Evolutionary conservation across 2,888 invertebrate species (phyloP), one percentile per base, ranked within the genome.

Genomic region (Bugulina stolonifera): DNA sequence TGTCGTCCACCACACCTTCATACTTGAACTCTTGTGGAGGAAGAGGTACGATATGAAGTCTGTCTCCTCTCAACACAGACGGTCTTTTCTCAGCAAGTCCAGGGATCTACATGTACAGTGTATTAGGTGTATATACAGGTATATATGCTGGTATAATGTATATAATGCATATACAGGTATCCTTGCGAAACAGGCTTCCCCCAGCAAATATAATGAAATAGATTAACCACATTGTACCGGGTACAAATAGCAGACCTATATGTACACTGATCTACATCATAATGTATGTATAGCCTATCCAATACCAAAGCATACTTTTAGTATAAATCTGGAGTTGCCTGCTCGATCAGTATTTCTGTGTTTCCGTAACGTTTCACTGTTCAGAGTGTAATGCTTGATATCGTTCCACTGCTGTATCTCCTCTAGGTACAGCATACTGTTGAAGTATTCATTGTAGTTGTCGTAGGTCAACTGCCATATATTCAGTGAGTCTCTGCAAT

Each of bases 381-480:
- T 76, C 77, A 81, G 78, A 73, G 80, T 80, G 71, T 81, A 92
- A 72, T 86, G 86, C 73, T 89, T 87, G 77, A 93, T 89, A 74
- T 86, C 86, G 3, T 91, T 83, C 72, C 88, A 87, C 76, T 87
- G 85, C 78, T 90, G 89, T 72, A 94, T 89, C 86, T 95, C 94
- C 83, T 94, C 94, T 76, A 95, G 86, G 82, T 90, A 89, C 0
- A 94, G 79, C 72, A 81, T 72, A 3, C 75, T 55, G 1, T 75
- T 71, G 74, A 81, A 78, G 22, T 75, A 74, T 54, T 75, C 72
- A 18, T 71, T 70, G 72, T 81, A 79, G 14, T 70, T 76, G 23
- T 71, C 71, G 72, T 74, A 73, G 29, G 43, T 70, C 27, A 80
- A 54, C 14, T 57, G 35, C 32, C 64, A 32, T 3, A 64, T 64